A percentile compares a stretch with the other conserved stretches of the same genome.
Evolutionary conservation across 2,888 invertebrate species (phyloP).

Genomic region (Protonemura montana): DNA sequence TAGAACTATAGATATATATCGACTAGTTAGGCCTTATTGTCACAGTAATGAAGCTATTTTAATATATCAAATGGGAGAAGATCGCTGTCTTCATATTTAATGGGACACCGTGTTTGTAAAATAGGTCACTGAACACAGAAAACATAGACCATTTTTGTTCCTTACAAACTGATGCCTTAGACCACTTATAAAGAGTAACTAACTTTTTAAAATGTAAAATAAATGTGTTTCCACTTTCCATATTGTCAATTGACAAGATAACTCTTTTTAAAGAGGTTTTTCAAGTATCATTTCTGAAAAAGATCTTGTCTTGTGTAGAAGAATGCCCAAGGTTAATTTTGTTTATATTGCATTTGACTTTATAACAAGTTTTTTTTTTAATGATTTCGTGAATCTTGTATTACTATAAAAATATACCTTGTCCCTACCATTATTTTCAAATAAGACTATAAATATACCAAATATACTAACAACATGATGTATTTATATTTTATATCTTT

Average conservation of each 20-base stretch:
- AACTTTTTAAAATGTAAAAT: not conserved
- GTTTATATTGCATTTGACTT: constrained; percentile 20
- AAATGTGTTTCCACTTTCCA: not conserved
- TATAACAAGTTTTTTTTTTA: no score
- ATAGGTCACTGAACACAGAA: not conserved
- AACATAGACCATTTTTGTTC: constrained; percentile 12
- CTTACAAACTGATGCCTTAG: constrained; percentile 2
- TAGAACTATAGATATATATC: not conserved
- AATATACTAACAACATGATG: constrained; percentile 46
- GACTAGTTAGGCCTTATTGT: constrained; percentile 7
- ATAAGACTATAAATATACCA: constrained; percentile 49
- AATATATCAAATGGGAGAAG: not conserved
- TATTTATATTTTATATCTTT: constrained; percentile 47
- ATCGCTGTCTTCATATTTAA: not conserved
- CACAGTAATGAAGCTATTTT: constrained; percentile 7
- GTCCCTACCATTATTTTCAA: constrained; percentile 31
- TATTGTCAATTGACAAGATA: not conserved
- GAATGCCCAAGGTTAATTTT: constrained; percentile 28
- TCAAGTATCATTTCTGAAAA: constrained; percentile 32
- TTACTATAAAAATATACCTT: constrained; percentile 26
- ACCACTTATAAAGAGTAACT: not conserved
- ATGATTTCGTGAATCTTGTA: constrained; percentile 30
- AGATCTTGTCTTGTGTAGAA: not conserved
- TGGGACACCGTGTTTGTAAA: not conserved
- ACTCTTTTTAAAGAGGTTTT: not conserved